A percentile compares a stretch with the other conserved stretches of the same genome.
phyloP scores from a whole-genome alignment of 2,797 vertebrate species.

The Eospalax fontanierii region DNA sequence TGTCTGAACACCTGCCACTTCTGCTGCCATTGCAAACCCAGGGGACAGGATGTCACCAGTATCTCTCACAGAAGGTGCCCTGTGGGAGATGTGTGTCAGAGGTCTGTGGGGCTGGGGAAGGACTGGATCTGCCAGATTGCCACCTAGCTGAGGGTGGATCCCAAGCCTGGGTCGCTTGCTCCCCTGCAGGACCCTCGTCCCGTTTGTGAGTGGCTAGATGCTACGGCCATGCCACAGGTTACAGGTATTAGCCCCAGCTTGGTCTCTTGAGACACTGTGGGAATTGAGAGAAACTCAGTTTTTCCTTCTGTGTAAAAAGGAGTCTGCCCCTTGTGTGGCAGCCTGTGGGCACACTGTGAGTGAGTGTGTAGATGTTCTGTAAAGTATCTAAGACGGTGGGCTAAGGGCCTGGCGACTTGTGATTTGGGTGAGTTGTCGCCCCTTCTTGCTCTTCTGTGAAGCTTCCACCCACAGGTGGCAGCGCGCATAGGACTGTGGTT shows the following conservation, averaged over 20 bases:
- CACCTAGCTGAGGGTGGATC: neutral
- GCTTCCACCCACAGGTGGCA: neutral
- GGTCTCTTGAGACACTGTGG: rapidly evolving
- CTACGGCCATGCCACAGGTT: neutral
- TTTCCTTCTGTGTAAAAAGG: neutral
- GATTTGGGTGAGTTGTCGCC: neutral
- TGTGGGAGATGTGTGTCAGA: neutral
- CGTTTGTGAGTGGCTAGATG: neutral
- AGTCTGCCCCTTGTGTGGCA: neutral
- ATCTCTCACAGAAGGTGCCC: neutral
- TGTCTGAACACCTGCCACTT: neutral
- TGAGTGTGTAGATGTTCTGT: neutral
- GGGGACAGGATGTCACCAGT: neutral
- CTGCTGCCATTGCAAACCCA: neutral
- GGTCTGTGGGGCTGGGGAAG: neutral
- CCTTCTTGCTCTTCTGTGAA: neutral
- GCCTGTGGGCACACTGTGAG: too few relatives aligned
- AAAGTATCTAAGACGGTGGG: neutral
- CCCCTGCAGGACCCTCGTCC: neutral
- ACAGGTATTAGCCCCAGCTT: rapidly evolving
- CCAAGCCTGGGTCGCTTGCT: neutral
- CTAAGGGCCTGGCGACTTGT: neutral
- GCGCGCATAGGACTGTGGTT: neutral
- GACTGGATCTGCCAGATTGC: neutral
- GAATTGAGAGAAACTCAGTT: neutral